phyloP scores from a whole-genome alignment of 2,113 vertebrate genomes.

The Macrotis lagotis region DNA sequence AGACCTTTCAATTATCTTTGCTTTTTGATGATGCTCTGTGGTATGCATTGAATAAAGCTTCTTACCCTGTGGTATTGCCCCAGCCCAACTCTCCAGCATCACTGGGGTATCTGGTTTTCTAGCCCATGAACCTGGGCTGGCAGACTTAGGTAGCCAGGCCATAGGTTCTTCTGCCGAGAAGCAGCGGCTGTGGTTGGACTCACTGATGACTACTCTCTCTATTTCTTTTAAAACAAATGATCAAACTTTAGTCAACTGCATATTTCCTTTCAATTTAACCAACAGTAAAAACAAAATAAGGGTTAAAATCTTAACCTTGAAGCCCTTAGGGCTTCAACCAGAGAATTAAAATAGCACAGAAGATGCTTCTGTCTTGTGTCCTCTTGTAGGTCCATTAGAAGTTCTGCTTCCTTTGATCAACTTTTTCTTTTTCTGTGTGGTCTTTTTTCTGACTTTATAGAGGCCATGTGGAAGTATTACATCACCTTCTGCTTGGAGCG shows the following conservation, averaged over 20 bases:
- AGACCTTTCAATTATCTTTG: background rate
- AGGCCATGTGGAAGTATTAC: constrained; percentile 95
- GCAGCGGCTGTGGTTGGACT: background rate
- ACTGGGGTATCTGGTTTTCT: background rate
- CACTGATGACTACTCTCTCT: background rate
- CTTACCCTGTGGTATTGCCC: background rate
- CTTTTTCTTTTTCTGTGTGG: background rate
- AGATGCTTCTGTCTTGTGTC: background rate
- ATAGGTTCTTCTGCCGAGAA: background rate
- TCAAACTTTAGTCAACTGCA: too few species aligned
- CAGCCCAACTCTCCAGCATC: background rate
- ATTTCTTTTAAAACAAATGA: background rate
- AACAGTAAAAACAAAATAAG: too few species aligned
- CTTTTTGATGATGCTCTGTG: background rate
- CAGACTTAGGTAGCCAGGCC: background rate
- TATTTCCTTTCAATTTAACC: too few species aligned
- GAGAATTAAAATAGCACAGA: background rate
- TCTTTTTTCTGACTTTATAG: constrained; percentile 80
- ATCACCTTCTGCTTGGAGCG: constrained; percentile 91
- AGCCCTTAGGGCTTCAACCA: background rate
- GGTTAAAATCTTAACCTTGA: background rate
- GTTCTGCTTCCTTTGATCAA: background rate
- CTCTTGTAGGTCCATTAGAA: background rate
- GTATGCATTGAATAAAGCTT: background rate
- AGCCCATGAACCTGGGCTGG: background rate